Evolutionary conservation across 2,797 vertebrate species (phyloP), one percentile per base, ranked within the genome.

Genomic region (Echeneis naucrates): DNA sequence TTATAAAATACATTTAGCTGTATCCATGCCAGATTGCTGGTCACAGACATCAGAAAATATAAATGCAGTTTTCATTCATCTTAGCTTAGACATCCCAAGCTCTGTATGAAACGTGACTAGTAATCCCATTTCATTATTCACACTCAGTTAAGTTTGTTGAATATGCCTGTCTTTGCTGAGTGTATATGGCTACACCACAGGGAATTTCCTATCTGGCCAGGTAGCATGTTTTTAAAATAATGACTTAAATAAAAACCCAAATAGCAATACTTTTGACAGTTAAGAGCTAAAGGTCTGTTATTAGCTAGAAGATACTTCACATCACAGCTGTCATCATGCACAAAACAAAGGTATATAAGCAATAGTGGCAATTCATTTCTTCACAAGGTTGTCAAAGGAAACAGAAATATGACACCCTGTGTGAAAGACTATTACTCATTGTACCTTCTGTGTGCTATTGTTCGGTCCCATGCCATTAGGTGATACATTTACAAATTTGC

Each of bases 211-310:
- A 92, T 92, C 89, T 92, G 75, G 57, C 80, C 82, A 77, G 64
- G 81, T 86, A 88, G 87, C 84, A 85, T 89, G 86, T 89, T 91
- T 90, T 82, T 85, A 77, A 90, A 91, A 91, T 88, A 92, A 84
- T 91, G 85, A 78, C 82, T 81, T 58, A 88, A 83, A 90, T 89
- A 87, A 91, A 80, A 91, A 71, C 68, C 75, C 62, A 82, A 86
- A 89, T 78, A 91, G 82, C 80, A 89, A 73, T 65, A 84, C 71
- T 86, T 89, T 87, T 87, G 85, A 81, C 83, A 89, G 80, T 92
- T 74, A 90, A 84, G 73, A 81, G 82, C 83, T 82, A 71, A 78
- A 86, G 87, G 62, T 77, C 77, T 82, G 80, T 84, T 86, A 85
- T 87, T 85, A 90, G 87, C 83, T 79, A 60, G 58, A 84, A 80